Percentiles rank a stretch among this genome's conserved stretches.
phyloP scores from a whole-genome alignment of 2,888 invertebrate genomes.

The Brachynemurus nebulosus region DNA sequence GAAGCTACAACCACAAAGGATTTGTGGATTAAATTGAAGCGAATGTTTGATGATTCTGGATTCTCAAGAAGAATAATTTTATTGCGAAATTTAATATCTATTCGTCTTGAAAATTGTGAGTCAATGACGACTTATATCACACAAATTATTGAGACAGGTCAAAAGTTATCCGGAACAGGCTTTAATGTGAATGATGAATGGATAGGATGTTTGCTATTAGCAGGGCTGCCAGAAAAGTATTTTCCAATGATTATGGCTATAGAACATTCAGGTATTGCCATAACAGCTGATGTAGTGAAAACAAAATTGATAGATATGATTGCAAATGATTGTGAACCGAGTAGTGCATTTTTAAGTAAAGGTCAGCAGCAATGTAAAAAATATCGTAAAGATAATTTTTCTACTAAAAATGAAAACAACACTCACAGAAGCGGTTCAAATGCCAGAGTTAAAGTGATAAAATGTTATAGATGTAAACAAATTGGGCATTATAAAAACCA shows the following conservation, averaged over 20 bases:
- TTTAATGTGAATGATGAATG: conserved; percentile 22
- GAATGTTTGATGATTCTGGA: conserved; percentile 22
- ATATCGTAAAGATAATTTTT: too few relatives aligned
- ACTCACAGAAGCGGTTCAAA: too few relatives aligned
- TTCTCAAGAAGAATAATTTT: conserved; percentile 21
- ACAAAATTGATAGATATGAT: conserved; percentile 21
- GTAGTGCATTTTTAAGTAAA: too few relatives aligned
- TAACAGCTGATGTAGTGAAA: conserved; percentile 21
- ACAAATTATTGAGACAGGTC: conserved; percentile 20
- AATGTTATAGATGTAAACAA: conserved; percentile 7
- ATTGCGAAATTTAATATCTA: conserved; percentile 19
- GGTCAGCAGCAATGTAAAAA: too few relatives aligned
- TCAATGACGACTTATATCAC: conserved; percentile 22
- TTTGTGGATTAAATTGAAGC: conserved; percentile 13
- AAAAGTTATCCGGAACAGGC: conserved; percentile 20
- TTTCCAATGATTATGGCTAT: conserved; percentile 21
- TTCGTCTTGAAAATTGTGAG: conserved; percentile 19
- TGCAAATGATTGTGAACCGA: not conserved
- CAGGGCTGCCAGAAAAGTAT: conserved; percentile 19
- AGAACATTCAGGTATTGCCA: conserved; percentile 19
- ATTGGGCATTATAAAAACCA: conserved; percentile 8
- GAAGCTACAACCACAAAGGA: conserved; percentile 9
- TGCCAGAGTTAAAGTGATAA: not conserved
- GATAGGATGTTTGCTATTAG: conserved; percentile 21
- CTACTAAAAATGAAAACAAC: too few relatives aligned